phyloP scores from a whole-genome alignment of 2,888 invertebrate species.

The Phaonia tiefii region DNA sequence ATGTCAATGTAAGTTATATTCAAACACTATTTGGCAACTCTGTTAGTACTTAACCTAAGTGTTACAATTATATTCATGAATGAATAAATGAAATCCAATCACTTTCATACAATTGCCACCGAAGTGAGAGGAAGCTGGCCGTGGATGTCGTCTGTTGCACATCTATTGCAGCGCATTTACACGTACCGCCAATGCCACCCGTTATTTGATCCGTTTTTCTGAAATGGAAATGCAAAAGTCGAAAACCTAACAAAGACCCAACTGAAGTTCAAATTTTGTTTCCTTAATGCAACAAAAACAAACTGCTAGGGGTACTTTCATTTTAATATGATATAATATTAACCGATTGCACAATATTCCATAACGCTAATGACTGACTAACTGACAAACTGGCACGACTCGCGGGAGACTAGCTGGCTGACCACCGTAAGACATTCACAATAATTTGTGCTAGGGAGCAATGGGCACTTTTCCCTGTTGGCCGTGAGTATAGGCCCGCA shows the following conservation, averaged over 20 bases:
- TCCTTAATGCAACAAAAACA: constrained; percentile 38
- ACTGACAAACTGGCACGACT: background rate
- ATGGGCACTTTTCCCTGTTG: constrained; percentile 57
- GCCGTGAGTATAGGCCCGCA: constrained; percentile 27
- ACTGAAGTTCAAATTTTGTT: constrained; percentile 16
- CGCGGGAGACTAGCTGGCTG: constrained; percentile 13
- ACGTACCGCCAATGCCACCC: constrained; percentile 47
- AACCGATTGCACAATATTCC: constrained; percentile 61
- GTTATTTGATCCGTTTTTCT: constrained; percentile 61
- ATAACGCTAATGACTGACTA: constrained; percentile 32
- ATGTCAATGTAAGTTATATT: too few relatives aligned
- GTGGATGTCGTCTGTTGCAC: constrained; percentile 46
- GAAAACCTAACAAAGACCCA: background rate
- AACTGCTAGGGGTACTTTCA: constrained; percentile 61
- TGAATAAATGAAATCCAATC: constrained; percentile 51
- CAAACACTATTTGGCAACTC: constrained; percentile 16
- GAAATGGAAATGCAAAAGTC: constrained; percentile 39
- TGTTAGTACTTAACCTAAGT: constrained; percentile 22
- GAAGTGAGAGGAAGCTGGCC: constrained; percentile 50
- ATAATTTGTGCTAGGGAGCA: constrained; percentile 45
- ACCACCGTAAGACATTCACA: constrained; percentile 13
- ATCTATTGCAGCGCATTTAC: too few relatives aligned
- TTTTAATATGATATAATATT: constrained; percentile 65
- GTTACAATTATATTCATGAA: constrained; percentile 6
- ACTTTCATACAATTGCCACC: constrained; percentile 23